Percentiles rank a stretch among this genome's conserved stretches.
Conservation (phyloP, 2,113 vertebrate species). For the Bothrops jararaca region DNA sequence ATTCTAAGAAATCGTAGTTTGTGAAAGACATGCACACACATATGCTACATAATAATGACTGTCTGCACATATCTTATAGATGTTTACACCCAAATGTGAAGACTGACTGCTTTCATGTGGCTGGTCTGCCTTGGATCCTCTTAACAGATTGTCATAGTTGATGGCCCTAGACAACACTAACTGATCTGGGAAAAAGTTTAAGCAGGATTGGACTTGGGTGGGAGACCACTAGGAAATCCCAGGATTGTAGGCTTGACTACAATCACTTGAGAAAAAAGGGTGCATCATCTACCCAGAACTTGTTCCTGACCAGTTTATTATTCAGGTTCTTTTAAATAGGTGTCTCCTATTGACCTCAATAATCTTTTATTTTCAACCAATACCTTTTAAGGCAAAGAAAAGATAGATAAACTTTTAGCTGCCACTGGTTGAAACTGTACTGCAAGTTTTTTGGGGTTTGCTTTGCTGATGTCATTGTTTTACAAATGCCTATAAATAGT, state of each 20-base stretch:
- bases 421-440: not conserved
- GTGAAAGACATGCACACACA: not conserved
- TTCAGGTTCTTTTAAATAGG: not conserved
- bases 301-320: not conserved
- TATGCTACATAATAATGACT: not conserved
- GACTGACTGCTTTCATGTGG: not conserved
- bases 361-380: conserved; percentile 41
- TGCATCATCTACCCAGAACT: not conserved
- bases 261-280: not conserved
- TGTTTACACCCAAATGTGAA: not conserved
- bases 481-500: conserved; percentile 40
- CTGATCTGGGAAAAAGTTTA: not conserved
- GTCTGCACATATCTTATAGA: not conserved
- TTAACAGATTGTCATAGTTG: not conserved
- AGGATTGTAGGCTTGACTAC: not conserved
- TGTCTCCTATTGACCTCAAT: conserved; percentile 37
- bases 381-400: conserved; percentile 25
- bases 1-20: not conserved
- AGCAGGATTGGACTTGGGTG: not conserved
- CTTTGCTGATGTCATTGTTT: conserved; percentile 49
- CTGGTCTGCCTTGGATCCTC: not conserved
- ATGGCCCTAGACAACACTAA: not conserved
- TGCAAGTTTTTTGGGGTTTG: conserved; percentile 45
- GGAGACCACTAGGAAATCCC: not conserved
- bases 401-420: conserved; percentile 10